Percentiles rank a stretch among this genome's conserved stretches.
These are phyloP conservation scores for Gavia stellata DNA, from an alignment of 2,113 vertebrate genomes.

Conservation along the genomic window DNA sequence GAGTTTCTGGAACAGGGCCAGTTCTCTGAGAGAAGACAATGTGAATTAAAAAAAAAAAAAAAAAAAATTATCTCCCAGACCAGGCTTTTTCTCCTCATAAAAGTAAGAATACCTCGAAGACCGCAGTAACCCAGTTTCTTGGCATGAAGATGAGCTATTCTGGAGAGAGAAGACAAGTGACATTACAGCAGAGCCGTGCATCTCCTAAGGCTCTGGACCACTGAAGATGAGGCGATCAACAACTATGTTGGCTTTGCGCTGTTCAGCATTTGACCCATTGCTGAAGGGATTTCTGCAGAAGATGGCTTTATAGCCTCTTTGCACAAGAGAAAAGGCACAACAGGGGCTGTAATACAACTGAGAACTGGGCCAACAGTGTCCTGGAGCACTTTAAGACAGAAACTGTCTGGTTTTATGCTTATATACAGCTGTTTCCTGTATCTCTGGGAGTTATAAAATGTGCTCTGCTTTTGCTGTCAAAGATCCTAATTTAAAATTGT, in stretches of 20 bases:
- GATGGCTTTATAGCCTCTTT: background rate
- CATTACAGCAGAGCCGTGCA: background rate
- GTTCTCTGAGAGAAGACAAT: background rate
- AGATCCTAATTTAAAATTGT: conserved; percentile 13
- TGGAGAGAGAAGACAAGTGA: background rate
- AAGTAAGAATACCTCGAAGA: background rate
- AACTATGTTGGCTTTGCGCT: accelerated
- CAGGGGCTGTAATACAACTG: background rate
- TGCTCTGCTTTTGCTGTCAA: conserved; percentile 26
- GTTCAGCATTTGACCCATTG: background rate
- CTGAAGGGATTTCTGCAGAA: background rate
- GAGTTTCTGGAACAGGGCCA: background rate
- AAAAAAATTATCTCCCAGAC: background rate
- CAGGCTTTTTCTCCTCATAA: background rate
- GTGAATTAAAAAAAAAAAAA: background rate
- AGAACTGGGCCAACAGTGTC: conserved; percentile 39
- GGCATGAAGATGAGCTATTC: background rate
- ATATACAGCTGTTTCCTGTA: conserved; percentile 29
- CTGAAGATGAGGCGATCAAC: accelerated
- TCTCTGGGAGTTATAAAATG: conserved; percentile 32
- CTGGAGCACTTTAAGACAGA: conserved; percentile 3
- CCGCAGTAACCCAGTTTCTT: background rate
- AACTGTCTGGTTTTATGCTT: conserved; percentile 3
- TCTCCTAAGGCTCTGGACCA: background rate
- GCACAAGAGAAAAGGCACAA: background rate